Evolutionary conservation across 2,888 invertebrate genomes (phyloP), one percentile per base, ranked within the genome.

Genomic region (Oconnorella tubifera): DNA sequence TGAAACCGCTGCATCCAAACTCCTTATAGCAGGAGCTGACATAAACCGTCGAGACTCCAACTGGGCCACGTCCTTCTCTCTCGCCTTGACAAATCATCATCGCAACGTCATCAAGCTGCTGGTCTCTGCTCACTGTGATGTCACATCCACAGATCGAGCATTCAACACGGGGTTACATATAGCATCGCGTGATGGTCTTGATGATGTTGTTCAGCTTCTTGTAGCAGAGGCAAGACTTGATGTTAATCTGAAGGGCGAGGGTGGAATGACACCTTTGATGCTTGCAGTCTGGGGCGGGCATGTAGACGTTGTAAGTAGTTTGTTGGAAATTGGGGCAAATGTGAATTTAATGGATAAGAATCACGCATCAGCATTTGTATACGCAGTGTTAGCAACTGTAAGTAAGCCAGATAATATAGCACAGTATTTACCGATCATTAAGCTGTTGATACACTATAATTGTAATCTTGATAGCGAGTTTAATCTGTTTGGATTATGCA

Each of bases 161-260:
- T 63, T 64, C 51, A 71, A 70, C 64, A 75, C 77, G 14, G 76
- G 77, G 2, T 67, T 79, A 14, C 78, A 78, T 63, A 68, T 77
- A 4, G 77, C 78, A 23, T 74, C 75, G 2, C 71, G 72, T n/a
- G 75, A 77, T 64, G 75, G 74, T 10, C 74, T 74, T 49, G 63
- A 68, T 1, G 63, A 69, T 3, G 59, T 78, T 40, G 70, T 76
- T 0, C 66, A 70, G 50, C 63, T 73, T 55, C 70, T 78, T 3
- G 68, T 79, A 2, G 62, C 77, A 1, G 66, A 71, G 3, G 72
- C 73, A 28, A 62, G 69, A 6, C 33, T 68, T 28, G 53, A 66
- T 50, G 49, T 63, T 3, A 56, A 69, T 49, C 60, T 69, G 32
- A 68, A 66, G 56, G 66, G 66, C 2, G 48, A 60, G 4, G 68